Base-by-base conservation (phyloP, 2,113 vertebrate species). In the Meriones unguiculatus region DNA sequence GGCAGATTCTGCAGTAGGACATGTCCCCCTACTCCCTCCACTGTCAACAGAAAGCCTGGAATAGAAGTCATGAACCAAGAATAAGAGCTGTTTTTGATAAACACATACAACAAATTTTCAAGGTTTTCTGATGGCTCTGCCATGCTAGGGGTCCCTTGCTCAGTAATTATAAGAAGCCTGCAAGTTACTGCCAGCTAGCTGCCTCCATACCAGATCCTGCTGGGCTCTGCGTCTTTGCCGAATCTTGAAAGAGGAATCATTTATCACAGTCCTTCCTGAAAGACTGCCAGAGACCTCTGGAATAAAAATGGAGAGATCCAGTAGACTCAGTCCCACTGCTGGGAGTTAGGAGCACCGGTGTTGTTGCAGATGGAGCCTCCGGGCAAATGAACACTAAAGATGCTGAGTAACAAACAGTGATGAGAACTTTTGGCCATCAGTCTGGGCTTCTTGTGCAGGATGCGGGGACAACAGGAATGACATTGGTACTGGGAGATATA, bases 241-340 rank as follows among this genome's bases (percentile, higher is more conserved):
- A 86, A 32, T 41, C 57, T 87, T 65, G n/a, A 69, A 88, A 95
- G 77, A 86, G 17, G 41, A 52, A 64, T 50, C 41, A 90, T 41
- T 97, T 65, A 87, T 52, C 18, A 54, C 7, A 76, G 30, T 77
- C 38, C 57, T 92, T 18, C 38, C 77, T 90, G 90, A 64, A 88
- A 92, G 67, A 81, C 52, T 69, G 41, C 77, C 77, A 50, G 73
- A 72, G 78, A 57, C 78, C 88, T 89, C 76, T 57, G 30, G 93
- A 64, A 28, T 62, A 72, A 86, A 64, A 81, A 46, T 11, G 50
- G 62, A 80, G 94, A 94, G 82, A 64, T 67, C 64, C 10, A 32
- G 62, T 13, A 10, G 57, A 22, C 28, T 46, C 10, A 4, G 22
- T 50, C 72, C 65, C 13, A 30, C n/a, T 67, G 67, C 52, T 64